phyloP scores from a whole-genome alignment of 2,888 invertebrate species.

The Trissonchulus sp. region DNA sequence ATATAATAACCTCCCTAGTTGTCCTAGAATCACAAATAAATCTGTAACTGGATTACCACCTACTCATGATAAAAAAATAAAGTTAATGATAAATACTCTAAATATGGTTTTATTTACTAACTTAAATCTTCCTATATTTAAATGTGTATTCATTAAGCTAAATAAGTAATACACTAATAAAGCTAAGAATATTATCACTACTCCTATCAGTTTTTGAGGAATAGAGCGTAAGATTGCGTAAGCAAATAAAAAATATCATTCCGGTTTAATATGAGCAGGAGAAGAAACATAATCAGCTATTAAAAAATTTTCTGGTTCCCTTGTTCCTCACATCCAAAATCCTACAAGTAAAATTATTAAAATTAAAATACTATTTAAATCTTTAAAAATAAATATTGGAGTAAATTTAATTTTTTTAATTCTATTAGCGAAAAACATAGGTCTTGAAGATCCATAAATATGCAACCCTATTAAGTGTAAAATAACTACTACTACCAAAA shows the following conservation, averaged over 20 bases:
- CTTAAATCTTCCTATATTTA: background rate
- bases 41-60: slow-evolving; percentile 66
- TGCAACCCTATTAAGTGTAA: background rate
- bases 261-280: slow-evolving; percentile 71
- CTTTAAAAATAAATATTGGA: slow-evolving; percentile 41
- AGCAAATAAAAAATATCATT: slow-evolving; percentile 77
- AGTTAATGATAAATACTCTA: slow-evolving; percentile 57
- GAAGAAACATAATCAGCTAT: slow-evolving; percentile 66
- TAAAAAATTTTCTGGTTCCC: slow-evolving; percentile 64
- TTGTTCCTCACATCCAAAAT: slow-evolving; percentile 43
- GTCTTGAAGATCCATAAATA: background rate
- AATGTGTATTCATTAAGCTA: background rate
- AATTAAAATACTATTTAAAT: slow-evolving; percentile 56
- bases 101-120: slow-evolving; percentile 60
- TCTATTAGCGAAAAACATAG: background rate
- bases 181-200: slow-evolving; percentile 63
- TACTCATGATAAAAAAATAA: slow-evolving; percentile 66
- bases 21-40: slow-evolving; percentile 63
- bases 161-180: slow-evolving; percentile 63
- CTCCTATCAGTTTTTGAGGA: slow-evolving; percentile 72
- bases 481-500: slow-evolving; percentile 30
- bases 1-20: slow-evolving; percentile 62
- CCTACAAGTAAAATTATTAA: slow-evolving; percentile 59
- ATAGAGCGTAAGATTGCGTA: slow-evolving; percentile 73
- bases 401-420: slow-evolving; percentile 43